These are phyloP conservation scores for Eulithis testata DNA, from an alignment of 2,888 invertebrate genomes.

Conservation along the genomic window DNA sequence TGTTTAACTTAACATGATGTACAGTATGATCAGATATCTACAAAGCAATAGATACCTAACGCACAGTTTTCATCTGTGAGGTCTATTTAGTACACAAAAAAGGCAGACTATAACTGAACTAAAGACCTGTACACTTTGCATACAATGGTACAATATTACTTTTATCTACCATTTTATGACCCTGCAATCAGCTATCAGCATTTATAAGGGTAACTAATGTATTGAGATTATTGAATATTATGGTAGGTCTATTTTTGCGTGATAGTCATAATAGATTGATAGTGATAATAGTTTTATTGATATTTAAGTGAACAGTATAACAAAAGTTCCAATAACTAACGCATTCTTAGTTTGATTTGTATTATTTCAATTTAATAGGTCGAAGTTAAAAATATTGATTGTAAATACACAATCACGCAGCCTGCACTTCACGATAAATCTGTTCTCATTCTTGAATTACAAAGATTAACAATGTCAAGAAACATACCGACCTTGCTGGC, in stretches of 20 bases:
- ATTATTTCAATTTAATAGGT: too few species aligned
- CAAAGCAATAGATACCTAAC: constrained; percentile 6
- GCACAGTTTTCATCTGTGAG: constrained; percentile 58
- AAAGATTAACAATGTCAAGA: constrained; percentile 41
- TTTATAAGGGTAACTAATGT: constrained; percentile 37
- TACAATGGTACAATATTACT: constrained; percentile 73
- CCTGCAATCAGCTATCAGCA: constrained; percentile 49
- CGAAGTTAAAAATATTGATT: neutral
- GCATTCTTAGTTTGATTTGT: neutral
- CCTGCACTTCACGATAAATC: constrained; percentile 22
- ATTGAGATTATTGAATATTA: constrained; percentile 23
- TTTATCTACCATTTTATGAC: constrained; percentile 61
- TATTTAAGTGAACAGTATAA: neutral
- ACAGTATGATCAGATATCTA: neutral
- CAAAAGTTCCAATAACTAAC: neutral
- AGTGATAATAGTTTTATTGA: constrained; percentile 11
- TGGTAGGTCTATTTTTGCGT: constrained; percentile 22
- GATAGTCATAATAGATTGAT: constrained; percentile 9
- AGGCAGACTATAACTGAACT: constrained; percentile 61
- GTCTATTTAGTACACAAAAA: constrained; percentile 76
- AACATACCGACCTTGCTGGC: constrained; percentile 57
- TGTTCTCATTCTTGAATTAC: constrained; percentile 20
- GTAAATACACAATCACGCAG: too few species aligned
- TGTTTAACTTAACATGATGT: too few species aligned
- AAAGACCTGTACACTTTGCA: constrained; percentile 74